Conservation (phyloP, 2,888 invertebrate genomes). For the Spodoptera littoralis region DNA sequence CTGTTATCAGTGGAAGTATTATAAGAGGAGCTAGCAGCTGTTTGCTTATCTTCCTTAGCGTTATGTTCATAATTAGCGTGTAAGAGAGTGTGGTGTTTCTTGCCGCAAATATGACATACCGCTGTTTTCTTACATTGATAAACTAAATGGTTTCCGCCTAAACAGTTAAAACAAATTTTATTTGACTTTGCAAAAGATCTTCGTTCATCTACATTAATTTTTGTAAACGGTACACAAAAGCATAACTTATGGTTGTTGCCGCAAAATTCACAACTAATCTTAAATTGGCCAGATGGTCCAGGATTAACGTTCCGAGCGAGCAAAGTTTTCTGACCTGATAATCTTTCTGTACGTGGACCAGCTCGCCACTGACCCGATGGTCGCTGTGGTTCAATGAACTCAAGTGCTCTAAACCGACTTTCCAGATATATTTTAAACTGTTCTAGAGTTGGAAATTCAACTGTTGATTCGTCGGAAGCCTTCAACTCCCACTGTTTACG, state of each 20-base stretch:
- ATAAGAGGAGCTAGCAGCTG: neutral
- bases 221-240: slow-evolving; percentile 1
- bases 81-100: slow-evolving; percentile 2
- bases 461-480: neutral
- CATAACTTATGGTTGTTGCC: slow-evolving; percentile 2
- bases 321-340: slow-evolving; percentile 1
- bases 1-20: neutral
- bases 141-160: slow-evolving; percentile 4
- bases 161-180: slow-evolving; percentile 9
- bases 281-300: neutral
- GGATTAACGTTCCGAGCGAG: neutral
- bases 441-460: neutral
- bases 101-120: neutral
- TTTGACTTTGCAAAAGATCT: neutral
- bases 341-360: neutral
- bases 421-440: slow-evolving; percentile 2
- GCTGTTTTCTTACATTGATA: slow-evolving; percentile 1
- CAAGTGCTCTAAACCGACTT: slow-evolving; percentile 1
- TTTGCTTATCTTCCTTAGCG: no score
- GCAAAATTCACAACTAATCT: slow-evolving; percentile 1
- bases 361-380: neutral
- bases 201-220: slow-evolving; percentile 2
- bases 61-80: neutral
- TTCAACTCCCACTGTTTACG: neutral
- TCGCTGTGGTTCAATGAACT: neutral